Base-by-base conservation (phyloP, 2,113 vertebrate species). In the Mirza zaza region DNA sequence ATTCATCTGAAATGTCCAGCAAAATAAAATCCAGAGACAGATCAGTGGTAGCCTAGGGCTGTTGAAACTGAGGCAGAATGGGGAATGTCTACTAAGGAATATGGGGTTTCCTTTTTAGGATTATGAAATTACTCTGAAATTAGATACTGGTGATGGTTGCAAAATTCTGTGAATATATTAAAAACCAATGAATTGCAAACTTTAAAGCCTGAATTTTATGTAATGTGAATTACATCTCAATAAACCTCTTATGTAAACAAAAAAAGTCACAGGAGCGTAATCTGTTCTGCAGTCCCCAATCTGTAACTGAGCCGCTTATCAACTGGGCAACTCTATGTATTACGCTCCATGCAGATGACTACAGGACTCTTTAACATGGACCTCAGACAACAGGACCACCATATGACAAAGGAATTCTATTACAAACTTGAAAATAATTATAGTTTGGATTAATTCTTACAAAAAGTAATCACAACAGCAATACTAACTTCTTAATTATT, bases 321-420 rank as follows among this genome's bases (percentile, higher is more conserved):
- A 4, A 27, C 25, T 0, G 18, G 63, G 34, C 65, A 13, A 34
- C 52, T 59, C 13, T 34, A 1, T 12, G 9, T 2, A 12, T 2
- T 1, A 14, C 4, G 29, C 55, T 75, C 9, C 25, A 15, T 18
- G 82, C 8, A 3, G 32, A 29, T 6, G 39, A 3, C 0, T 6
- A 42, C n/a, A 84, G 29, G 45, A 42, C 27, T 18, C 45, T 20
- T 29, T 12, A 65, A 63, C 9, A 29, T 4, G 25, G 25, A 63
- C 61, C 42, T 10, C 8, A 9, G 9, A 29, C 11, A 63, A 34
- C 2, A 39, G 55, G 17, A 50, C 42, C 1, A 1, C 42, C 25
- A 34, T 0, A 2, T 2, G 18, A 23, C 13, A 15, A 39, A 39
- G 45, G 13, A 34, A 82, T 21, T 52, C 14, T 32, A 42, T 20